Conservation (phyloP, 2,888 invertebrate species). For the Napeogenes inachia region DNA sequence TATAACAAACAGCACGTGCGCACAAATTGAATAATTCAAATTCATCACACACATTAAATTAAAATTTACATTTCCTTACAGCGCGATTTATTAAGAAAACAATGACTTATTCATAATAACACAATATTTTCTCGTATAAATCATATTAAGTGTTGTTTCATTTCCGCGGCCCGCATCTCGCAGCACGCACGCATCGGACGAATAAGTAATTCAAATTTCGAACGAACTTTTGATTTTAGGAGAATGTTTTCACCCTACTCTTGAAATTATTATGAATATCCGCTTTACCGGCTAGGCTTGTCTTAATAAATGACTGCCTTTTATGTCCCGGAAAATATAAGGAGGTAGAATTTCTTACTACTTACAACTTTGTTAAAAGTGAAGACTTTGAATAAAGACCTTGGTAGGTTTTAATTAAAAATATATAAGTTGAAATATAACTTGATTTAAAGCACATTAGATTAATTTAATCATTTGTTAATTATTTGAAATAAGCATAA, state of each 20-base stretch:
- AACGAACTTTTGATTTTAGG: slow-evolving; percentile 75
- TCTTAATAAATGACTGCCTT: slow-evolving; percentile 24
- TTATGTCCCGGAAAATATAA: slow-evolving; percentile 21
- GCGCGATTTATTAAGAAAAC: slow-evolving; percentile 68
- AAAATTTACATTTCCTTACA: slow-evolving; percentile 50
- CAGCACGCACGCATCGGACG: slow-evolving; percentile 72
- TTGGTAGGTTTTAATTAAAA: not conserved
- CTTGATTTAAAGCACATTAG: too few relatives aligned
- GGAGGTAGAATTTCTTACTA: slow-evolving; percentile 14
- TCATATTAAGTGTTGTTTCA: slow-evolving; percentile 76
- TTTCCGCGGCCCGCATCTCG: slow-evolving; percentile 59
- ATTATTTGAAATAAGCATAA: too few relatives aligned
- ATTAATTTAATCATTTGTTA: too few relatives aligned
- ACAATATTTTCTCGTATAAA: slow-evolving; percentile 71
- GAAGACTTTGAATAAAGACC: not conserved
- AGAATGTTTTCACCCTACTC: slow-evolving; percentile 61
- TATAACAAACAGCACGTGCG: not conserved
- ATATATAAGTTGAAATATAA: not conserved
- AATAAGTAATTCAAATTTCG: slow-evolving; percentile 76
- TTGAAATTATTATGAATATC: slow-evolving; percentile 74
- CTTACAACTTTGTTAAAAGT: not conserved
- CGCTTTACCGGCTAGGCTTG: slow-evolving; percentile 43
- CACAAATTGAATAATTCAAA: slow-evolving; percentile 23
- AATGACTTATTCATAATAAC: slow-evolving; percentile 70
- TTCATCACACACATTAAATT: slow-evolving; percentile 49